Percentiles rank a stretch among this genome's conserved stretches.
These are phyloP conservation scores for Arremon aurantiirostris DNA, from an alignment of 2,797 vertebrate genomes.

Conservation along the genomic window DNA sequence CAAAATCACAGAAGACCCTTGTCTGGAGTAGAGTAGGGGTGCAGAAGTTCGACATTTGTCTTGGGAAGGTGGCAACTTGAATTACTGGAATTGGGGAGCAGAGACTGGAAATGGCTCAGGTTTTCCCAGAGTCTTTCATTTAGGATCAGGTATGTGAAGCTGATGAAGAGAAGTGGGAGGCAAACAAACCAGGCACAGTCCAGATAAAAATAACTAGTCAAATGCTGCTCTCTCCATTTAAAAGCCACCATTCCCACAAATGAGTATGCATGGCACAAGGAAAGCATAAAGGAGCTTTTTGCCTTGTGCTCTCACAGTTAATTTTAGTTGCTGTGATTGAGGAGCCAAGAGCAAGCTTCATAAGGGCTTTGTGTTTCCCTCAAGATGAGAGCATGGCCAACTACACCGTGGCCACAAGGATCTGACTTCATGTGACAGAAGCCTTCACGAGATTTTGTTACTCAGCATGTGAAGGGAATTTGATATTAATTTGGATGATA, in stretches of 20 bases:
- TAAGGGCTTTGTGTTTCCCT: background rate
- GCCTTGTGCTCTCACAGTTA: background rate
- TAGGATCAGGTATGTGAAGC: constrained; percentile 12
- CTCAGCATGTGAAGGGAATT: background rate
- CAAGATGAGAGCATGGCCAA: background rate
- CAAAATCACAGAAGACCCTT: background rate
- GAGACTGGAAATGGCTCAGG: background rate
- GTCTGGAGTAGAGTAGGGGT: background rate
- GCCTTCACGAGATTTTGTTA: background rate
- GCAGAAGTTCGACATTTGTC: background rate
- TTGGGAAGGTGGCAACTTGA: background rate
- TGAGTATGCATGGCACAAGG: background rate
- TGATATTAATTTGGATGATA: background rate
- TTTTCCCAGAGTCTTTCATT: background rate
- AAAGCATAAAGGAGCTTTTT: constrained; percentile 15
- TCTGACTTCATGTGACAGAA: background rate
- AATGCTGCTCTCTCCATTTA: background rate
- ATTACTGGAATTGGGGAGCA: background rate
- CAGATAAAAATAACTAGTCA: constrained; percentile 39
- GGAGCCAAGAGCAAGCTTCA: background rate
- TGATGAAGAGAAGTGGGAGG: background rate
- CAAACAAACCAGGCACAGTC: background rate
- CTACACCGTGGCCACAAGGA: fast-evolving
- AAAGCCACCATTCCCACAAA: constrained; percentile 27
- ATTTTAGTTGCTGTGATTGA: background rate